Evolutionary conservation across 2,888 invertebrate species (phyloP), one percentile per base, ranked within the genome.

Genomic region (Tetragnatha montana): DNA sequence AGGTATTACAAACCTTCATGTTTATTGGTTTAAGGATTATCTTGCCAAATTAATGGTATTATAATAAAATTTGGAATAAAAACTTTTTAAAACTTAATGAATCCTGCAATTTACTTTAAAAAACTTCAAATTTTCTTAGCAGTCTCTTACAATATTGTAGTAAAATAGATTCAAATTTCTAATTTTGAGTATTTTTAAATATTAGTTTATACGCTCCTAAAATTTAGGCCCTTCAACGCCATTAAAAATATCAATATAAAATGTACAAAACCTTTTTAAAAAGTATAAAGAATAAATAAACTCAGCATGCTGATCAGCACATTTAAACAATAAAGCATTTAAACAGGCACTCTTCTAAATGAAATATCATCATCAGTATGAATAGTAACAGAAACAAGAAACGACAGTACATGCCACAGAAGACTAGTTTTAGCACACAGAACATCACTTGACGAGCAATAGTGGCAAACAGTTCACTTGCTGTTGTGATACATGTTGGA

Each of bases 361-460:
- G 35, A 35, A 35, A 35, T 35, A 35, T 35, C 35, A 35, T 35
- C 35, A 35, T 35, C 60, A 7, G 17, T 60, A 60, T 60, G 60
- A 60, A 10, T 60, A 35, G 35, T 17, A 60, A 60, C 60, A 60
- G 35, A 35, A 35, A 35, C 17, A 60, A 60, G 14, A 60, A 10
- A 60, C 1, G 17, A 17, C 14, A 60, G 60, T 60, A 82, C 73
- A 21, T 74, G 82, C 73, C 74, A 74, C 82, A 82, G 22, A 21
- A 82, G 82, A 82, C 82, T 82, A 82, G 82, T 82, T 82, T 81
- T 82, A 76, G 50, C 73, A 82, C 82, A 82, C 60, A 82, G 71
- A 21, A 49, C 51, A 10, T 60, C 21, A 73, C 60, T 17, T 22
- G 22, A 82, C 73, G 50, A 74, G 73, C 51, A 82, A 74, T 73